Percentiles rank a stretch among this genome's conserved stretches.
These are phyloP conservation scores for Boloria euphrosyne DNA, from an alignment of 2,888 invertebrate genomes.

Conservation along the genomic window DNA sequence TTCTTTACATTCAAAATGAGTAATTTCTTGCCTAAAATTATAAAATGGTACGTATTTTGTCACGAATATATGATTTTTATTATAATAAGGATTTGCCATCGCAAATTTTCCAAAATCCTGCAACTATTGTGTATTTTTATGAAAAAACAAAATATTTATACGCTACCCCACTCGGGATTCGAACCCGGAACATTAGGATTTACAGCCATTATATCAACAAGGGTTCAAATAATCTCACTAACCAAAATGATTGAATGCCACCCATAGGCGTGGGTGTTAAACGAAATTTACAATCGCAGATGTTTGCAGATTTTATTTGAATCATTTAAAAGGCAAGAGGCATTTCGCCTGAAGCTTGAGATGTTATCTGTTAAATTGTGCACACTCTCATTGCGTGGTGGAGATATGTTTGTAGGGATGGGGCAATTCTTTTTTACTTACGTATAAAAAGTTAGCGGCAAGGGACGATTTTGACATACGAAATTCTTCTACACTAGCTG, in stretches of 20 bases:
- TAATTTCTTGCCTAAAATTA: too few relatives aligned
- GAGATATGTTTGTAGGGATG: conserved; percentile 42
- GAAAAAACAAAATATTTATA: background rate
- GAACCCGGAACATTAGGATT: background rate
- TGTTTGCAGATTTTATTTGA: conserved; percentile 71
- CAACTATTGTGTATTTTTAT: too few relatives aligned
- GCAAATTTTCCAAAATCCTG: too few relatives aligned
- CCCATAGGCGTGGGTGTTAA: conserved; percentile 14
- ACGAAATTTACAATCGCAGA: conserved; percentile 73
- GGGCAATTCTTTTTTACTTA: conserved; percentile 32
- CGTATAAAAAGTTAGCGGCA: background rate
- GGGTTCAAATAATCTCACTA: conserved; percentile 4
- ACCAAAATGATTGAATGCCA: conserved; percentile 9
- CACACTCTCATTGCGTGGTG: conserved; percentile 50
- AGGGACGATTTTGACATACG: background rate
- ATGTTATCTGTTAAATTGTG: conserved; percentile 74
- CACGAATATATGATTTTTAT: too few relatives aligned
- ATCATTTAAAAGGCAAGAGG: conserved; percentile 65
- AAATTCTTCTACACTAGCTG: background rate
- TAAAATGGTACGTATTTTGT: too few relatives aligned
- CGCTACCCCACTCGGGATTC: background rate
- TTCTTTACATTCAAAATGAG: too few relatives aligned
- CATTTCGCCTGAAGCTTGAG: conserved; percentile 52
- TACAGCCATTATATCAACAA: background rate
- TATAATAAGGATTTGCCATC: too few relatives aligned